These are phyloP conservation scores for Tupaia tana DNA, from an alignment of 2,113 vertebrate species.

Conservation along the genomic window DNA sequence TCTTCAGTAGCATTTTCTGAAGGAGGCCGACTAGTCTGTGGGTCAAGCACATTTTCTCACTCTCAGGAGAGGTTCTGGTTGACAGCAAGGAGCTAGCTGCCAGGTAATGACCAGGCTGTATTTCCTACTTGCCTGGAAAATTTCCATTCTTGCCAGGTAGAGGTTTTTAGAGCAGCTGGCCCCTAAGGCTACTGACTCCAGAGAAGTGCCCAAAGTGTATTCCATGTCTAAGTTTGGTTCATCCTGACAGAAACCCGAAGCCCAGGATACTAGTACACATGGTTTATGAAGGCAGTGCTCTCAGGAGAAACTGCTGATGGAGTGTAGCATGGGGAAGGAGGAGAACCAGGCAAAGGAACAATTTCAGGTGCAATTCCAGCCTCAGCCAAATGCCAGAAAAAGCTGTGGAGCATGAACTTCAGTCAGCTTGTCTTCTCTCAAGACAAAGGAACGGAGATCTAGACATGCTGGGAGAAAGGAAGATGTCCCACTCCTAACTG, in stretches of 20 bases:
- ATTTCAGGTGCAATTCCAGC: not conserved
- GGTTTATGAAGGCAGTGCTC: constrained; percentile 45
- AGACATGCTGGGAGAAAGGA: no score
- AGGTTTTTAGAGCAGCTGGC: constrained; percentile 26
- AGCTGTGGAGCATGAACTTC: not conserved
- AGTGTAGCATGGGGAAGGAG: not conserved
- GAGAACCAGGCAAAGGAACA: not conserved
- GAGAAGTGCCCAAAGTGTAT: constrained; percentile 22
- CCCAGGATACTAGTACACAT: constrained; percentile 36
- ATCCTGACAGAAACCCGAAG: constrained; percentile 47
- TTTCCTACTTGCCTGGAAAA: not conserved
- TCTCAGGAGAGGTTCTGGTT: not conserved
- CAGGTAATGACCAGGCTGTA: constrained; percentile 28
- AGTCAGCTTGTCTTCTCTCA: not conserved
- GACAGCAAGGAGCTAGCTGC: not conserved
- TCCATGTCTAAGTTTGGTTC: constrained; percentile 6
- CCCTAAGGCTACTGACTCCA: constrained; percentile 19
- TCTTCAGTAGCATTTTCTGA: not conserved
- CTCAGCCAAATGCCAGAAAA: constrained; percentile 17
- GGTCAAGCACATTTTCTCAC: not conserved
- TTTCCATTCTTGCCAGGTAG: not conserved
- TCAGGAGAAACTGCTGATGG: constrained; percentile 17
- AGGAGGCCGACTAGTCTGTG: not conserved
- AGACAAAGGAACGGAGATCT: not conserved
- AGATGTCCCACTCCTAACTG: no score